Conservation (phyloP, 2,113 vertebrate species). For the Pangasianodon gigas region DNA sequence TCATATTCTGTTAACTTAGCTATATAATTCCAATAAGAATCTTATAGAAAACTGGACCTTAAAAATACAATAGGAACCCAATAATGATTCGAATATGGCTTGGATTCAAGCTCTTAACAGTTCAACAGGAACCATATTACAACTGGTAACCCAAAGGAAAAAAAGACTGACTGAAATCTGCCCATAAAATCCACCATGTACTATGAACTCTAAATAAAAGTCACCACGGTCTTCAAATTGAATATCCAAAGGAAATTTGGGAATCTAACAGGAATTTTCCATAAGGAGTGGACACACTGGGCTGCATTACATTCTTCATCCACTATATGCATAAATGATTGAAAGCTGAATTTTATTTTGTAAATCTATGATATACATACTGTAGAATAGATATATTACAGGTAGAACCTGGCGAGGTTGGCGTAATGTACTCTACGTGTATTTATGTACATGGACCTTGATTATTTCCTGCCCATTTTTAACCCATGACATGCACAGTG, state of each 20-base stretch:
- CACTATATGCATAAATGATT: neutral
- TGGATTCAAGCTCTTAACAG: neutral
- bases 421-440: neutral
- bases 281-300: neutral
- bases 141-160: neutral
- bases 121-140: neutral
- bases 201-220: neutral
- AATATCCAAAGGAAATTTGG: neutral
- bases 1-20: too few relatives aligned
- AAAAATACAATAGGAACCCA: neutral
- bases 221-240: neutral
- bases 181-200: neutral
- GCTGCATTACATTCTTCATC: neutral
- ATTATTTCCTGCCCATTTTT: neutral
- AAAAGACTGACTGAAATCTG: neutral
- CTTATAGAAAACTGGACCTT: neutral
- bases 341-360: neutral
- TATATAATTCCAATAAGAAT: too few relatives aligned
- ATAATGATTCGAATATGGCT: neutral
- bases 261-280: neutral
- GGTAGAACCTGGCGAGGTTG: neutral
- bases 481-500: neutral
- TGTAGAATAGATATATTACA: neutral
- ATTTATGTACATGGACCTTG: neutral
- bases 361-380: neutral